Base-by-base conservation (phyloP, 2,888 invertebrate species). In the Polia nebulosa region DNA sequence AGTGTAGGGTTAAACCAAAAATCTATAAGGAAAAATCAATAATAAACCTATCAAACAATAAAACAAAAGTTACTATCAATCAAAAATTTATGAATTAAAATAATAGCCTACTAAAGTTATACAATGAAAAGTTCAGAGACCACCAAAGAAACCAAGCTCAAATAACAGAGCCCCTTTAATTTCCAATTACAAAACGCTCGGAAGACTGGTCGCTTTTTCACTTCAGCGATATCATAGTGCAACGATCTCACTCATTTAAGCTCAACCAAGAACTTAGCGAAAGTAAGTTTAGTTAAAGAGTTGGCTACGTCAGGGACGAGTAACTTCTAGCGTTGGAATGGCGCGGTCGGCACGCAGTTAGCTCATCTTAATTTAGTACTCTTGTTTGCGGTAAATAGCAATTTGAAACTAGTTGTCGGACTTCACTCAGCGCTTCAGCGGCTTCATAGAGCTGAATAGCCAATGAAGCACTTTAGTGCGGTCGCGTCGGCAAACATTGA, bases 321-420 rank as follows among this genome's bases (percentile, higher is more conserved):
- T 72, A 85, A 86, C 72, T 87, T 88, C 60, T 65, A 71, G 70
- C 67, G 73, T 41, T 69, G 76, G 76, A 78, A 84, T 77, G 76
- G 78, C 72, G 78, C 78, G 81, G 76, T 81, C 62, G 82, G 87
- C 82, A 89, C 87, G 88, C 89, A 90, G 89, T 90, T 88, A 87
- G 87, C 90, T 90, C 91, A 90, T 92, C 91, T 92, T 92, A 92
- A 93, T 94, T 93, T 92, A 91, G 89, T 88, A 88, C 87, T 91
- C 93, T 93, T 94, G 93, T 93, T 93, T 92, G 91, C 82, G 91
- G 92, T 92, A 93, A 93, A 93, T 92, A 93, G 90, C 90, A 91
- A 93, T 93, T 94, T 92, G 88, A 88, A 90, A 90, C 90, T 91
- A 91, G 91, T 91, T 90, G 90, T 90, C 87, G 84, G 85, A 88